A percentile compares a stretch with the other conserved stretches of the same genome.
phyloP scores from a whole-genome alignment of 2,113 vertebrate genomes.

The Nesogale talazaci region DNA sequence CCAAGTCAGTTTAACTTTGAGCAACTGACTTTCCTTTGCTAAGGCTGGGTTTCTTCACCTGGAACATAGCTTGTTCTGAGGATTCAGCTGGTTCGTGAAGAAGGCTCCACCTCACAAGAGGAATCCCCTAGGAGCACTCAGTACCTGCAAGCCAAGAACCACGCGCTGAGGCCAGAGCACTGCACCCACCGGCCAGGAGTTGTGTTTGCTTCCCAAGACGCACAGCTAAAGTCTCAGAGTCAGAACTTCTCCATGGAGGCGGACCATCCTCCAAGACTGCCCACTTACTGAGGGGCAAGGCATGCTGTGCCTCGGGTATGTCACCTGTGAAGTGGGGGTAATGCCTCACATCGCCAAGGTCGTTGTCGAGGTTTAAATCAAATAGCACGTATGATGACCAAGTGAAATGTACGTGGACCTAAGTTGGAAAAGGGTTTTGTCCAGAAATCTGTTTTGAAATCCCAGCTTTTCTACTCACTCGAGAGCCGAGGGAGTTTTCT shows the following conservation, averaged over 20 bases:
- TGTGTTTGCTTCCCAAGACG: background rate
- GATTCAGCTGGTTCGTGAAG: background rate
- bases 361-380: background rate
- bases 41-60: background rate
- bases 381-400: background rate
- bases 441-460: background rate
- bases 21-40: background rate
- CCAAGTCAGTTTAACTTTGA: background rate
- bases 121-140: accelerated
- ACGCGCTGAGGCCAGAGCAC: background rate
- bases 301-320: background rate
- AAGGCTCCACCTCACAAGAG: background rate
- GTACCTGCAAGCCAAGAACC: accelerated
- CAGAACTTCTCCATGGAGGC: background rate
- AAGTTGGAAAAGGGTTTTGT: background rate
- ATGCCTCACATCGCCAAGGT: background rate
- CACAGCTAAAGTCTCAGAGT: background rate
- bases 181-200: background rate
- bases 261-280: background rate
- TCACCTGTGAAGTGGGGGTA: background rate
- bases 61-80: background rate
- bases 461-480: background rate
- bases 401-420: background rate
- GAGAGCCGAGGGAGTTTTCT: background rate
- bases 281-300: background rate